These are phyloP conservation scores for Passer montanus DNA, from an alignment of 2,113 vertebrate species.

Conservation along the genomic window DNA sequence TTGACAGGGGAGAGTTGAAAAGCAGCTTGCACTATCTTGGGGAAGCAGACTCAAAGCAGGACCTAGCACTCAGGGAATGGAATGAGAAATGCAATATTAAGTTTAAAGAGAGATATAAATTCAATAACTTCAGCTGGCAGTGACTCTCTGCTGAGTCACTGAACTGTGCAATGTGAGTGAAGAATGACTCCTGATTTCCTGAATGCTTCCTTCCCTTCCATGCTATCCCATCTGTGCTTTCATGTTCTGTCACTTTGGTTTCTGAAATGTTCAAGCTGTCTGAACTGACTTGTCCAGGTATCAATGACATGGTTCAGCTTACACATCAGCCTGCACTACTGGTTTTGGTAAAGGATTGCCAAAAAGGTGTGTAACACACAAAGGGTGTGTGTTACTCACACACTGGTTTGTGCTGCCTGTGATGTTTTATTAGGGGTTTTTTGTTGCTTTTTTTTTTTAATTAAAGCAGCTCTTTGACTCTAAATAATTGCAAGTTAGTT, in stretches of 20 bases:
- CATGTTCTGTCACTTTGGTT: background rate
- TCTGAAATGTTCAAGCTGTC: background rate
- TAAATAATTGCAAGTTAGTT: background rate
- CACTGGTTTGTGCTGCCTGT: background rate
- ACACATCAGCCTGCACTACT: background rate
- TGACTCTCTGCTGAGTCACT: conserved; percentile 9
- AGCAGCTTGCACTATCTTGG: background rate
- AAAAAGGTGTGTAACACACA: background rate
- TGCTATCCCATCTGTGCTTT: background rate
- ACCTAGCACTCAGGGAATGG: background rate
- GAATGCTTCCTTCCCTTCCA: background rate
- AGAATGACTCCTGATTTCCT: background rate
- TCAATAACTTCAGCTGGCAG: background rate
- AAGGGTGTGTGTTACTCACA: background rate
- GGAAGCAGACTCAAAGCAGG: background rate
- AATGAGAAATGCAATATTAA: background rate
- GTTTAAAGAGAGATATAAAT: background rate
- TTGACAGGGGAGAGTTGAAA: background rate
- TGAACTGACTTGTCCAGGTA: background rate
- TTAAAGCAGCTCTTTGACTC: background rate
- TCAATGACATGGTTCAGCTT: background rate
- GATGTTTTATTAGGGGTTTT: too few species aligned
- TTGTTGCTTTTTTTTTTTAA: background rate
- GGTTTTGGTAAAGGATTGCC: background rate
- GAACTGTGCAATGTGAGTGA: background rate